Conservation (phyloP, 2,888 invertebrate genomes). For the Noctuana brunneofusca region DNA sequence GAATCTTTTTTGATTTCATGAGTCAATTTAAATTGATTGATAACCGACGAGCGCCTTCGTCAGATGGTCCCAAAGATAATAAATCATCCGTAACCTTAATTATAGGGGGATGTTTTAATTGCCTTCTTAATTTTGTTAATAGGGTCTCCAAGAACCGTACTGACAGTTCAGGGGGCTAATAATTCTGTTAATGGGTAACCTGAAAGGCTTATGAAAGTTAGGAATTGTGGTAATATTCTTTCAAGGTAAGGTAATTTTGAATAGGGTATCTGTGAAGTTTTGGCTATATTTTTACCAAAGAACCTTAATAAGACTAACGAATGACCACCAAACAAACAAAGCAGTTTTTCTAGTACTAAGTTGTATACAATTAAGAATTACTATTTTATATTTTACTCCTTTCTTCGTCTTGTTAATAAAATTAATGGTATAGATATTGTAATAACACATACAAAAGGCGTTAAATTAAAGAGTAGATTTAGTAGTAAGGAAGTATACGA, state of each 20-base stretch:
- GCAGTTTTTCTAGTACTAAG: too few species aligned
- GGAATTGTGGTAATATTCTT: slow-evolving; percentile 7
- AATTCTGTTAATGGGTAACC: slow-evolving; percentile 27
- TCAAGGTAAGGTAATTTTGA: slow-evolving; percentile 1
- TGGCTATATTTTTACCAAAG: background rate
- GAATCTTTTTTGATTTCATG: slow-evolving; percentile 38
- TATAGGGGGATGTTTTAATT: slow-evolving; percentile 48
- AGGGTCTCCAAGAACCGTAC: slow-evolving; percentile 22
- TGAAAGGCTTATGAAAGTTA: slow-evolving; percentile 22
- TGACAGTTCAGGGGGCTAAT: slow-evolving; percentile 12
- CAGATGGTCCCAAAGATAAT: slow-evolving; percentile 22
- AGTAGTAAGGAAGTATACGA: too few species aligned
- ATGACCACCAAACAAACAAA: too few species aligned
- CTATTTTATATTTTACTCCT: too few species aligned
- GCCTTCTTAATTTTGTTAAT: slow-evolving; percentile 45
- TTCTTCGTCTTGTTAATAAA: too few species aligned
- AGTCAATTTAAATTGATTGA: slow-evolving; percentile 61
- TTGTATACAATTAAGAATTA: too few species aligned
- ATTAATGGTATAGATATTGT: too few species aligned
- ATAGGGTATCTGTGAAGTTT: background rate
- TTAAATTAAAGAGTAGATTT: too few species aligned
- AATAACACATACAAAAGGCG: too few species aligned
- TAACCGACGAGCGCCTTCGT: slow-evolving; percentile 38
- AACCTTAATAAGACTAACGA: background rate
- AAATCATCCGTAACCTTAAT: slow-evolving; percentile 38